These are phyloP conservation scores for Apistogramma diplotaenia DNA, from an alignment of 2,113 vertebrate genomes.

Conservation along the genomic window DNA sequence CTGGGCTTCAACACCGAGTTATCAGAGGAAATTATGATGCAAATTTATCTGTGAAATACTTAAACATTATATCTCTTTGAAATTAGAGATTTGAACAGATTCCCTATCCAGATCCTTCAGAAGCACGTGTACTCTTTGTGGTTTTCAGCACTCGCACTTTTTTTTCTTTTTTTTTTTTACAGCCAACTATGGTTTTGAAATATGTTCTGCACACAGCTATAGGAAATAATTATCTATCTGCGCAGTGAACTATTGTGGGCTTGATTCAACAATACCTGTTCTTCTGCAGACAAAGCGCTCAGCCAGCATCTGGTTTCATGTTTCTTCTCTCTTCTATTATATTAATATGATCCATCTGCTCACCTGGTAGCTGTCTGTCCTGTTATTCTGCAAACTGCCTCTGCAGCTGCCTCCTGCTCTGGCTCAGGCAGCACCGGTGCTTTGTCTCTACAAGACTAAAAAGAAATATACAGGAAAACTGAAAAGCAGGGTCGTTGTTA, in stretches of 20 bases:
- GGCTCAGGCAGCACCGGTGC: background rate
- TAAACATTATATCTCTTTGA: constrained; percentile 45
- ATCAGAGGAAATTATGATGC: constrained; percentile 33
- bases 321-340: constrained; percentile 56
- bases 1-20: constrained; percentile 24
- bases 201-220: constrained; percentile 1
- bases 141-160: constrained; percentile 12
- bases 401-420: constrained; percentile 12
- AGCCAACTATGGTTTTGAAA: constrained; percentile 14
- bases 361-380: constrained; percentile 51
- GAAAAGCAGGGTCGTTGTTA: background rate
- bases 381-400: constrained; percentile 30
- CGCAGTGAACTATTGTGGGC: constrained; percentile 24
- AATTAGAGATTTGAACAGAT: constrained; percentile 50
- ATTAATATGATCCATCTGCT: constrained; percentile 61
- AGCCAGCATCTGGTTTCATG: constrained; percentile 58
- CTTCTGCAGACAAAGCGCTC: constrained; percentile 50
- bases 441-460: background rate
- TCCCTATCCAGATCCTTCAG: constrained; percentile 30
- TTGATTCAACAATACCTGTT: constrained; percentile 37
- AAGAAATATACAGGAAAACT: background rate
- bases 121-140: constrained; percentile 38
- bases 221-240: constrained; percentile 8
- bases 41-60: constrained; percentile 45
- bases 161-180: background rate